Evolutionary conservation across 2,888 invertebrate species (phyloP).

Genomic region (Stenodera caucasica): DNA sequence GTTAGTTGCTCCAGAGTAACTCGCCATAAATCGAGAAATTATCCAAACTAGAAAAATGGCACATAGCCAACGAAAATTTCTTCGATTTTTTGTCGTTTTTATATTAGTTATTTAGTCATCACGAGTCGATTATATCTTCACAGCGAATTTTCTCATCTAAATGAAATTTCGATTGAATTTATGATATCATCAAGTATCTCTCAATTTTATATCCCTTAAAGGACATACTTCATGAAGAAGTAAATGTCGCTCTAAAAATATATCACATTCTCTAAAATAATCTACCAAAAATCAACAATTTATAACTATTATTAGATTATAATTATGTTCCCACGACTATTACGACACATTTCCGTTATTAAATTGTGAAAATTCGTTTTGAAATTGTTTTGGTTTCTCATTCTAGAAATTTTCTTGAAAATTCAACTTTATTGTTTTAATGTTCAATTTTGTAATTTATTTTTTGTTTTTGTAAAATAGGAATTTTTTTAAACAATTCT

Average conservation of each 20-base stretch:
- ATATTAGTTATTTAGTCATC: too few species aligned
- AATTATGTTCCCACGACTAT: background rate
- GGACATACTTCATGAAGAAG: constrained; percentile 10
- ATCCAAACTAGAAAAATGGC: too few species aligned
- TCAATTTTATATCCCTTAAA: constrained; percentile 25
- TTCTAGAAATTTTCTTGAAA: background rate
- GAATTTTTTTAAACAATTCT: background rate
- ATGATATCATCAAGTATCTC: constrained; percentile 27
- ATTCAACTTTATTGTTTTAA: background rate
- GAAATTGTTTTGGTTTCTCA: background rate
- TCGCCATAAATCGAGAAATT: too few species aligned
- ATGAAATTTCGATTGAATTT: background rate
- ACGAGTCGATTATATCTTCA: too few species aligned
- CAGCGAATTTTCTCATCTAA: background rate
- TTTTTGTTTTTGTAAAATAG: background rate
- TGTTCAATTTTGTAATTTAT: too few species aligned
- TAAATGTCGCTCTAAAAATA: background rate
- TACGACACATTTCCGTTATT: background rate
- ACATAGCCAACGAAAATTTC: too few species aligned
- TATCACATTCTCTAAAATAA: background rate
- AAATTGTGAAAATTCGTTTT: background rate
- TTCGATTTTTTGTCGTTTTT: too few species aligned
- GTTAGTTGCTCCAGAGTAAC: background rate
- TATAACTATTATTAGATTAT: background rate
- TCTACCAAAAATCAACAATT: background rate